Evolutionary conservation across 2,888 invertebrate species (phyloP).

Genomic region (Latrodectus hesperus): DNA sequence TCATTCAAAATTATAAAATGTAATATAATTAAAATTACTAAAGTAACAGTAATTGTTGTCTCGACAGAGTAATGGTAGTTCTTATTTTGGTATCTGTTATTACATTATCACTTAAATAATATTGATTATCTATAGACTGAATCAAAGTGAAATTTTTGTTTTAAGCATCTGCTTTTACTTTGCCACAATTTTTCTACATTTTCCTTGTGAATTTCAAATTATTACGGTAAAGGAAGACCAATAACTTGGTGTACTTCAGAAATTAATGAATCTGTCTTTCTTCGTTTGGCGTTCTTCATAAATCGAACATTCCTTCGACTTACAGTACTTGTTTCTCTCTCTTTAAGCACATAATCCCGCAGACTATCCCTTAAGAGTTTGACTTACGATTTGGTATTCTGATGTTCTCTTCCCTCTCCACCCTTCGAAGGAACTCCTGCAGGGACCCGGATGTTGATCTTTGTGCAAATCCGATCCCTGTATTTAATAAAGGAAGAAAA

Average conservation of each 20-base stretch:
- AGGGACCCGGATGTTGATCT: conserved; percentile 40
- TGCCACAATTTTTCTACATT: no score
- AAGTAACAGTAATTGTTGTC: no score
- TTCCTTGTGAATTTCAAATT: no score
- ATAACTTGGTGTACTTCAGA: neutral
- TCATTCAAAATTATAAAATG: no score
- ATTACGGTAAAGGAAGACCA: no score
- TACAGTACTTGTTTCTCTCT: neutral
- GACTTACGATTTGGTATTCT: conserved; percentile 62
- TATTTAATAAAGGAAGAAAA: conserved; percentile 47
- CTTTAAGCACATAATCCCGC: conserved; percentile 49
- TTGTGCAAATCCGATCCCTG: conserved; percentile 44
- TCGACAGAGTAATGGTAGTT: no score
- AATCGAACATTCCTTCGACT: neutral
- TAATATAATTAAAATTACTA: no score
- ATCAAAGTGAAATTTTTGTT: no score
- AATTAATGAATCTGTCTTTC: neutral
- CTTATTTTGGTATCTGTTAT: no score
- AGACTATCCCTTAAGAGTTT: conserved; percentile 38
- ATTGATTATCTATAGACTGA: no score
- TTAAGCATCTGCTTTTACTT: no score
- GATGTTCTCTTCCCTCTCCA: conserved; percentile 4
- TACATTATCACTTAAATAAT: no score
- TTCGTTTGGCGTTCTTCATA: neutral
- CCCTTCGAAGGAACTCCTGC: neutral